These are phyloP conservation scores for Oreocharis arfaki DNA, from an alignment of 2,113 vertebrate species.

Conservation along the genomic window DNA sequence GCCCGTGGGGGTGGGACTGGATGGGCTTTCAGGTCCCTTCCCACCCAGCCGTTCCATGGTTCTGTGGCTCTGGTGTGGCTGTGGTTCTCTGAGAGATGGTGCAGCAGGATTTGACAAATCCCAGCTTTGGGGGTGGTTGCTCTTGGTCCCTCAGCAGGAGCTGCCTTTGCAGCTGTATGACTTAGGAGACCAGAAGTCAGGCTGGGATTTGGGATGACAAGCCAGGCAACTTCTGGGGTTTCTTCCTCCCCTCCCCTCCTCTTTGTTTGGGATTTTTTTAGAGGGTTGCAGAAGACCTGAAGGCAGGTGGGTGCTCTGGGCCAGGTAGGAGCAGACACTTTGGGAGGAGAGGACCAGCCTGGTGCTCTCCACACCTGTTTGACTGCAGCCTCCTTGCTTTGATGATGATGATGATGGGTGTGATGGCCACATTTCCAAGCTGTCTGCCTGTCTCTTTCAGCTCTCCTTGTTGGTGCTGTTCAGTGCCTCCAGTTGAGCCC, in stretches of 20 bases:
- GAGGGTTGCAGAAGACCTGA: not conserved
- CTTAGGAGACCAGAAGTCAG: not conserved
- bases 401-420: not conserved
- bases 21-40: not conserved
- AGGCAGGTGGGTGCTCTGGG: not conserved
- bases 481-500: constrained; percentile 54
- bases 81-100: not conserved
- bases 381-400: not conserved
- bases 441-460: constrained; percentile 34
- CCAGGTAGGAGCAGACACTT: not conserved
- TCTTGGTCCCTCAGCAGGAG: not conserved
- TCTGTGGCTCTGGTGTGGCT: not conserved
- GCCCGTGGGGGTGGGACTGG: not conserved
- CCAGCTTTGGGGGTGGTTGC: not conserved
- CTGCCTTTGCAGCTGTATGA: not conserved
- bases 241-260: not conserved
- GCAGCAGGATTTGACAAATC: not conserved
- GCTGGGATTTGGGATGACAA: not conserved
- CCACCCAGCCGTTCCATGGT: not conserved
- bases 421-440: not conserved
- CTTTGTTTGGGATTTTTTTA: not conserved
- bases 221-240: not conserved
- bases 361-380: not conserved
- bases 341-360: not conserved
- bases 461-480: constrained; percentile 44